Conservation (phyloP, 2,888 invertebrate species). For the Glomeris marginata region DNA sequence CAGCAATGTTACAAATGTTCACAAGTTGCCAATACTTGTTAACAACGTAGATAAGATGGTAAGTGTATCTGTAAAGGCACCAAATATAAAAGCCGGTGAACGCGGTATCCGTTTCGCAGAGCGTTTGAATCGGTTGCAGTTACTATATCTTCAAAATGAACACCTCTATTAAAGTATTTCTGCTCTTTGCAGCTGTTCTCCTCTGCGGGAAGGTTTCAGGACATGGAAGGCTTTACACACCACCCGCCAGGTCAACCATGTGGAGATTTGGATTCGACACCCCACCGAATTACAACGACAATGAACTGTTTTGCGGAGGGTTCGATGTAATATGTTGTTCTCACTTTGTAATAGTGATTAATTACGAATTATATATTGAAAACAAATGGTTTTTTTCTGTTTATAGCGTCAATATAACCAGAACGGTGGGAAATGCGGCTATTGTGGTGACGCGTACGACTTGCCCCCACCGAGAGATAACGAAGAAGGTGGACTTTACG, state of each 20-base stretch:
- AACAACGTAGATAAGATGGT: too few species aligned
- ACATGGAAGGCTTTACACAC: constrained; percentile 23
- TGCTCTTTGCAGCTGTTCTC: too few species aligned
- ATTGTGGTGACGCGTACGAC: constrained; percentile 69
- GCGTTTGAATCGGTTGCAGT: too few species aligned
- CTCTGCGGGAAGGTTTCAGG: constrained; percentile 8
- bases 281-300: constrained; percentile 22
- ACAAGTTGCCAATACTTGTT: too few species aligned
- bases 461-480: constrained; percentile 22
- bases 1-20: too few species aligned
- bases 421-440: constrained; percentile 58
- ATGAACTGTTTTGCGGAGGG: constrained; percentile 24
- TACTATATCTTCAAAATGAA: too few species aligned
- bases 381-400: not conserved
- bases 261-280: constrained; percentile 49
- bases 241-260: constrained; percentile 23
- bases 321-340: constrained; percentile 10
- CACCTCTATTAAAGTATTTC: too few species aligned
- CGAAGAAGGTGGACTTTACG: constrained; percentile 26
- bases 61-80: too few species aligned
- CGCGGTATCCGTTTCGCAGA: too few species aligned
- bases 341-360: not conserved
- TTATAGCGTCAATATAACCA: constrained; percentile 18
- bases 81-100: too few species aligned
- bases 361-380: not conserved